These are phyloP conservation scores for Acrocephalus scirpaceus DNA, from an alignment of 2,797 vertebrate genomes.

Conservation along the genomic window DNA sequence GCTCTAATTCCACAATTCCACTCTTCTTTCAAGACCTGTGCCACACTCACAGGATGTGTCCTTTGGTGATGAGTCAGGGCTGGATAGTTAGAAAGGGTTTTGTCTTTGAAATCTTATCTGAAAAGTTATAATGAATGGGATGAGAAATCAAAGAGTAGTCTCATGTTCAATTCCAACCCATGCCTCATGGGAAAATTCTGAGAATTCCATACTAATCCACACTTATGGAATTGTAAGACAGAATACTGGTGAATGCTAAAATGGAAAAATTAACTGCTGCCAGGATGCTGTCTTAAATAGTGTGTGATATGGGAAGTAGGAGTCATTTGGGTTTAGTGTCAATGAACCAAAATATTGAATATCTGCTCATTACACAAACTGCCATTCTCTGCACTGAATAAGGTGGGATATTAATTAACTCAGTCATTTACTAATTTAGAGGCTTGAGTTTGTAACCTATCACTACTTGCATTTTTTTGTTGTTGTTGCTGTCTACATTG, in stretches of 20 bases:
- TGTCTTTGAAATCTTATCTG: neutral
- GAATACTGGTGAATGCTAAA: neutral
- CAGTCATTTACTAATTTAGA: neutral
- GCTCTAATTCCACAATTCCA: rapidly evolving
- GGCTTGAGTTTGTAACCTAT: neutral
- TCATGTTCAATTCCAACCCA: neutral
- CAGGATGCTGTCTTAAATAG: neutral
- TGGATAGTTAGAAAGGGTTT: neutral
- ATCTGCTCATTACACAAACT: neutral
- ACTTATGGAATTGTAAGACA: neutral
- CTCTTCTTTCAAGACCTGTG: too few relatives aligned
- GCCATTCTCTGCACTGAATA: neutral
- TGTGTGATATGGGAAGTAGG: neutral
- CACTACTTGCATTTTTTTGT: neutral
- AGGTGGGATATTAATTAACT: neutral
- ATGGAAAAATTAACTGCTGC: neutral
- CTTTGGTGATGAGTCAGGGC: neutral
- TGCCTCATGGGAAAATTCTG: neutral
- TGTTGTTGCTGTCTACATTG: neutral
- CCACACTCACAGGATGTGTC: neutral
- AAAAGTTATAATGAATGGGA: neutral
- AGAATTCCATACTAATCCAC: neutral
- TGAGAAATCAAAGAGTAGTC: neutral
- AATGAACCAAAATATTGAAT: neutral
- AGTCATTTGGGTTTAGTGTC: neutral